Evolutionary conservation across 2,888 invertebrate species (phyloP), one percentile per base, ranked within the genome.

Genomic region (Pegoplata infirma): DNA sequence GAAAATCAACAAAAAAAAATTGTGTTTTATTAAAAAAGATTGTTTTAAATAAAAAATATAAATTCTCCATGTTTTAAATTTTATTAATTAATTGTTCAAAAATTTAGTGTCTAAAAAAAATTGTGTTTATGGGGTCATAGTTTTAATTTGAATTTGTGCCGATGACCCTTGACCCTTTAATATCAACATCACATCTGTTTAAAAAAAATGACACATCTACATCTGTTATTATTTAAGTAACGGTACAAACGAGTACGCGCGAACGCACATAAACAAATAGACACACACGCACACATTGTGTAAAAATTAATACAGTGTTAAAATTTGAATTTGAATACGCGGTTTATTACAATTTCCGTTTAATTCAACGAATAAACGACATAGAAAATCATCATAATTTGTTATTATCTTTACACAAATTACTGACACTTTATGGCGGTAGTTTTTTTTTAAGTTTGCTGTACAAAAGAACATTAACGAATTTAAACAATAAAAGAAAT

Each of bases 331-430:
- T 40, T 40, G 12, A 40, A 40, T 40, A 40, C 4, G 36, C 36
- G n/a, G n/a, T n/a, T 5, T 40, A 40, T 40, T 40, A 40, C 5
- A n/a, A 36, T 28, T 67, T 66, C 66, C 74, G 32, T 12, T 40
- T n/a, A 12, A 40, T 10, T 40, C 36, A 40, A n/a, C n/a, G 36
- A n/a, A 40, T n/a, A 32, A 32, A n/a, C 36, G 36, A n/a, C n/a
- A 4, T 12, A 36, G 36, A 12, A 10, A 36, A 40, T 12, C 36
- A 40, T 12, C 12, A 12, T n/a, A n/a, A n/a, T n/a, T n/a, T n/a
- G n/a, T 12, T 10, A 36, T 36, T 28, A 40, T 12, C 2, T 12
- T 36, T 28, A 28, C 6, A 28, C 10, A 32, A 32, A 32, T 32
- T n/a, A 40, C 36, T 1, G n/a, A 1, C 14, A 40, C 36, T 40